Evolutionary conservation across 2,113 vertebrate genomes (phyloP).

Genomic region (Opisthocomus hoazin): DNA sequence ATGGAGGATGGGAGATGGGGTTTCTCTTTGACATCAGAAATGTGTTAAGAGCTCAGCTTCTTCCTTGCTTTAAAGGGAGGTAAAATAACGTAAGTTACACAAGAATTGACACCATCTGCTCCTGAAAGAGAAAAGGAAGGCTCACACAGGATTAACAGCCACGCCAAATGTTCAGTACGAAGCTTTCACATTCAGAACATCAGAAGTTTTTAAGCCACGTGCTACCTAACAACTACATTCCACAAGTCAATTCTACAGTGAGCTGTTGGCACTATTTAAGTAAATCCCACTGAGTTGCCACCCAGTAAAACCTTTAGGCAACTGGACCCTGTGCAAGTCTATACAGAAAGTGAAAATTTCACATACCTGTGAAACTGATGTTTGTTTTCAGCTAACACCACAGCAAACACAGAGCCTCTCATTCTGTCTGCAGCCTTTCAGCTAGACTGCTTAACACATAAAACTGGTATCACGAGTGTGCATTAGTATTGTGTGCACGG

Average conservation of each 20-base stretch:
- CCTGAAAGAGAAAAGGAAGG: not conserved
- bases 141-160: not conserved
- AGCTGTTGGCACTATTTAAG: not conserved
- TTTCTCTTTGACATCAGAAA: not conserved
- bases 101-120: not conserved
- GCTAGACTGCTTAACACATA: not conserved
- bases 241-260: not conserved
- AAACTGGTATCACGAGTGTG: not conserved
- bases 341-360: not conserved
- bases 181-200: not conserved
- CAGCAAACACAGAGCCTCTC: not conserved
- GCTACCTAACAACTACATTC: not conserved
- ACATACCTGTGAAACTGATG: not conserved
- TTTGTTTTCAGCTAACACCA: not conserved
- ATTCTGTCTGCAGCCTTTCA: not conserved
- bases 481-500: not conserved
- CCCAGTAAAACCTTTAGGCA: not conserved
- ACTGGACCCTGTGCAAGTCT: not conserved
- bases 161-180: not conserved
- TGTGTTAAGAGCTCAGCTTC: not conserved
- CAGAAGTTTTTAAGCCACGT: not conserved
- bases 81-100: not conserved
- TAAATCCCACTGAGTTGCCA: not conserved
- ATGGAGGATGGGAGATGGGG: accelerated
- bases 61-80: not conserved